phyloP scores from a whole-genome alignment of 2,797 vertebrate genomes.

The Hippocampus kuda region DNA sequence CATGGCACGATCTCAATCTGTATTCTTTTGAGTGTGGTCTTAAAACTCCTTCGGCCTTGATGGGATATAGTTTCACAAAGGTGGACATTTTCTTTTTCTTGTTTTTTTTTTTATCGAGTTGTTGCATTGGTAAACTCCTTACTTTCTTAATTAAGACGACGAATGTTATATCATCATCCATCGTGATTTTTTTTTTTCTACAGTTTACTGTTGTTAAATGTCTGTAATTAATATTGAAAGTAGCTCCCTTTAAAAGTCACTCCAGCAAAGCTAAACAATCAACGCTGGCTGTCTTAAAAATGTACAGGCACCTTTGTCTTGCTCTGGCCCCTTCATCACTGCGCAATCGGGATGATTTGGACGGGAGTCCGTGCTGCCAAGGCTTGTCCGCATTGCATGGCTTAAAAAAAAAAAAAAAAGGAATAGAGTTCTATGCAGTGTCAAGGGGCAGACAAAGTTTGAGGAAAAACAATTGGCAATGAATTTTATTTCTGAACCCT shows the following conservation, averaged over 20 bases:
- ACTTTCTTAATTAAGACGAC: not conserved
- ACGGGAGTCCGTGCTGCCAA: constrained; percentile 2
- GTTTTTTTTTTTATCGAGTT: not conserved
- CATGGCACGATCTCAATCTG: too few species aligned
- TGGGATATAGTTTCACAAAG: not conserved
- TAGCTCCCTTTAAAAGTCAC: constrained; percentile 25
- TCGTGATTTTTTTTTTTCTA: not conserved
- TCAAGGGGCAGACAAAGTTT: not conserved
- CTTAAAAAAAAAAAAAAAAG: constrained; percentile 17
- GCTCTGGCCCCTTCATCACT: constrained; percentile 6
- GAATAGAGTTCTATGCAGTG: constrained; percentile 47
- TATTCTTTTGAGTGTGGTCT: not conserved
- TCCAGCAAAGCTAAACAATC: not conserved
- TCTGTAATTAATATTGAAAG: constrained; percentile 12
- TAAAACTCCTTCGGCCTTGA: not conserved
- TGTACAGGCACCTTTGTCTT: not conserved
- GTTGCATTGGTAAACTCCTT: constrained; percentile 1
- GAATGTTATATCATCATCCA: not conserved
- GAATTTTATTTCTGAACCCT: constrained; percentile 39
- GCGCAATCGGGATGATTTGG: not conserved
- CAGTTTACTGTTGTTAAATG: constrained; percentile 1
- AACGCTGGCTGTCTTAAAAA: not conserved
- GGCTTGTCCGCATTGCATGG: constrained; percentile 17
- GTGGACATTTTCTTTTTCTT: not conserved
- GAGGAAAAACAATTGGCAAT: constrained; percentile 27